Evolutionary conservation across 2,113 vertebrate genomes (phyloP).

Genomic region (Cranoglanis bouderius): DNA sequence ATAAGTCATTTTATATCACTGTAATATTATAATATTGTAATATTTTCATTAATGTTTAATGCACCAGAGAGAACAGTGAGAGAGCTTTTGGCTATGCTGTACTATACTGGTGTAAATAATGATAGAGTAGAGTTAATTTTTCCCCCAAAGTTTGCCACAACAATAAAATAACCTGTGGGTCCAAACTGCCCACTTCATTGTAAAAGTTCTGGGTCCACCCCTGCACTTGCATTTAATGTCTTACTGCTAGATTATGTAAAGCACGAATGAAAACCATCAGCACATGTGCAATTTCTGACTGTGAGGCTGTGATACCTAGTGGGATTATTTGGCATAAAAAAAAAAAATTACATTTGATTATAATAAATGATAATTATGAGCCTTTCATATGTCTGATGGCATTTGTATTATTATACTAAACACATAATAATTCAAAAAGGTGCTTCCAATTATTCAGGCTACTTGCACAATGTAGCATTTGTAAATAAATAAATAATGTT

Average conservation of each 20-base stretch:
- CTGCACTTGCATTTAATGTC: neutral
- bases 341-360: neutral
- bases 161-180: neutral
- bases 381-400: neutral
- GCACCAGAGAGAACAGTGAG: neutral
- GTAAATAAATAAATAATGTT: neutral
- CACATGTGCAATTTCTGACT: neutral
- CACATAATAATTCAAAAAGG: neutral
- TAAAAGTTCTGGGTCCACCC: neutral
- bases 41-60: neutral
- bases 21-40: neutral
- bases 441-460: neutral
- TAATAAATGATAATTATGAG: neutral
- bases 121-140: neutral
- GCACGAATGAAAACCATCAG: neutral
- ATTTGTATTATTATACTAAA: slow-evolving; percentile 17
- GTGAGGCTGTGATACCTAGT: neutral
- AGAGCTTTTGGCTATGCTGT: neutral
- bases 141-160: neutral
- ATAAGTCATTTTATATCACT: neutral
- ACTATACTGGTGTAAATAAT: neutral
- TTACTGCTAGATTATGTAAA: neutral
- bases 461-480: neutral
- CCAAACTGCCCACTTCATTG: neutral
- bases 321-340: slow-evolving; percentile 6